phyloP scores from a whole-genome alignment of 2,113 vertebrate genomes.

The Ptilorrhoa leucosticta region DNA sequence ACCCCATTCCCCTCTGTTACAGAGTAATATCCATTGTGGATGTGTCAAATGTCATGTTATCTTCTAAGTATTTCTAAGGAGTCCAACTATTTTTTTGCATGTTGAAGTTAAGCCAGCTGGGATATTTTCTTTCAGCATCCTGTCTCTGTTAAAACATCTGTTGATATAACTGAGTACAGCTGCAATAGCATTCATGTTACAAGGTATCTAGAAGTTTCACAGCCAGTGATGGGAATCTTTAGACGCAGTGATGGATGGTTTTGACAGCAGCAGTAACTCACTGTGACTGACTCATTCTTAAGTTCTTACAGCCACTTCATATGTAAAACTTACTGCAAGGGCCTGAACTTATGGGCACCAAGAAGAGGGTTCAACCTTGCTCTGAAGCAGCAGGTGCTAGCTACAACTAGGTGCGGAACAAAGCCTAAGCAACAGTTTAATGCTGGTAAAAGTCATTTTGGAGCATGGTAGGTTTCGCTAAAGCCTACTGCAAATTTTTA shows the following conservation, averaged over 20 bases:
- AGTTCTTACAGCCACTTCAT: neutral
- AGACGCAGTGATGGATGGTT: neutral
- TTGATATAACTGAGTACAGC: neutral
- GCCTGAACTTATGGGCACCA: neutral
- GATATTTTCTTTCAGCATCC: neutral
- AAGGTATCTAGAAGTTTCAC: neutral
- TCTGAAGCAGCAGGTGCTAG: neutral
- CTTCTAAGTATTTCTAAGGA: neutral
- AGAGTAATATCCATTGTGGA: neutral
- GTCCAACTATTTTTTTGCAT: neutral
- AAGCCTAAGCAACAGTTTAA: neutral
- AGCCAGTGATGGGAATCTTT: neutral
- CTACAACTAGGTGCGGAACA: neutral
- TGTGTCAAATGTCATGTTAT: neutral
- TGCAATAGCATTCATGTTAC: neutral
- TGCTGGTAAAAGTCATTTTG: neutral
- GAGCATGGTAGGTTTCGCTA: neutral
- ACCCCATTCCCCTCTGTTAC: neutral
- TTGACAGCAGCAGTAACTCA: neutral
- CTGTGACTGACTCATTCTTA: neutral
- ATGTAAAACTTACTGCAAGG: neutral
- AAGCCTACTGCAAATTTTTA: neutral
- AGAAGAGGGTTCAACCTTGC: neutral
- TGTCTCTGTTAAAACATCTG: neutral
- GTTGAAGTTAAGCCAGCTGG: neutral